Evolutionary conservation across 2,113 vertebrate genomes (phyloP), one percentile per base, ranked within the genome.

Genomic region (Leptobrachium leishanense): DNA sequence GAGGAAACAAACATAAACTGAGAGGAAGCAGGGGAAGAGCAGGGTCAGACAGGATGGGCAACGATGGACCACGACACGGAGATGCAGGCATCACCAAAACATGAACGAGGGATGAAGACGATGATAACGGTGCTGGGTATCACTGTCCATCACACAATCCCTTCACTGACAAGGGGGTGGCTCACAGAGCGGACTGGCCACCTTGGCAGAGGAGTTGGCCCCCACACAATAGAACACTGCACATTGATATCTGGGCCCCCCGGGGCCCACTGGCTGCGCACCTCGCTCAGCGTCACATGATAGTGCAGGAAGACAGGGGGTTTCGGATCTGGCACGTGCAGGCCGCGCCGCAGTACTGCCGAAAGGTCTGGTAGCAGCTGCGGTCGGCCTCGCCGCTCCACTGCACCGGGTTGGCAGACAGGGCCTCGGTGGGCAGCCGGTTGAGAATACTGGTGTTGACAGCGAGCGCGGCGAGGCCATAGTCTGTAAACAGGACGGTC

Each of bases 321-420:
- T 98, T 99, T 84, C 96, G 91, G 82, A 96, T 92, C 74, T 97
- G 98, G 90, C 98, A 99, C 87, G 95, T 97, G 88, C 98, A 98
- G 75, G 96, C 98, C 0, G 98, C 97, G 85, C 98, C 96, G 67
- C 98, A 99, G 93, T 99, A 99, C 87, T 98, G 97, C 88, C 96
- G 96, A 84, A 99, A 98, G 92, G 96, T 99, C 94, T 99, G 98
- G 91, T 99, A 98, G 93, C 98, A 99, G 92, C 96, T 98, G 90
- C 97, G 96, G 91, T 98, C 98, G 0, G 94, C 91, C 13, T 99
- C 98, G 0, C 94, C 94, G 39, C 95, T 96, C 98, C 98, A 99
- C 90, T 97, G 96, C 41, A 96, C 95, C 0, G 95, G 88, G 40
- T 95, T 95, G 73, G 94, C 87, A 0, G 95, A 88, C 84, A 94